phyloP scores from a whole-genome alignment of 1,140 invertebrate genomes.

The Heliothis virescens region DNA sequence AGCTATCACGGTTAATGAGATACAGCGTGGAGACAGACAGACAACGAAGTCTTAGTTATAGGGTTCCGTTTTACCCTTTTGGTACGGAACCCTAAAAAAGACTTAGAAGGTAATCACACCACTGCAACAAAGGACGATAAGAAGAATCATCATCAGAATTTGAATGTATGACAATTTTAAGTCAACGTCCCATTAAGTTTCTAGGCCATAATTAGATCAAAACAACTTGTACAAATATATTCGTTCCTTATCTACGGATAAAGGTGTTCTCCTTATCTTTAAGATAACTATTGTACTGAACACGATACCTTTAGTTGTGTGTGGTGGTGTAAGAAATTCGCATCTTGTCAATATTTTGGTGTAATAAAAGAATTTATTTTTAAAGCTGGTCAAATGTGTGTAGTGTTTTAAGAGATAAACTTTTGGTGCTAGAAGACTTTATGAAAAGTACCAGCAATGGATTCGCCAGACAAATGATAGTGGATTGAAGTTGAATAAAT shows the following conservation, averaged over 20 bases:
- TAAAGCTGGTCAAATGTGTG: neutral
- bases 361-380: neutral
- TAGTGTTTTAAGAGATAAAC: neutral
- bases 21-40: too few species aligned
- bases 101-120: too few species aligned
- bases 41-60: too few species aligned
- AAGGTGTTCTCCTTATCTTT: conserved; percentile 69
- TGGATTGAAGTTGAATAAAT: neutral
- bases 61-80: too few species aligned
- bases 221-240: conserved; percentile 71
- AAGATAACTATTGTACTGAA: conserved; percentile 61
- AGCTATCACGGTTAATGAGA: too few species aligned
- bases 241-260: conserved; percentile 76
- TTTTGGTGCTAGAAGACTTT: neutral
- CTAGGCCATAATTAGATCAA: conserved; percentile 74
- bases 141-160: neutral
- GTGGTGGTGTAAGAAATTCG: conserved; percentile 1
- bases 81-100: too few species aligned
- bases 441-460: neutral
- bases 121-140: neutral
- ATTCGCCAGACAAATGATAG: conserved; percentile 1
- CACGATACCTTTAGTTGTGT: conserved; percentile 15
- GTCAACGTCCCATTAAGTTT: conserved; percentile 53
- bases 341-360: conserved; percentile 25
- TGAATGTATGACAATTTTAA: neutral